Evolutionary conservation across 2,888 invertebrate genomes (phyloP).

Genomic region (Dasysyrphus albostriatus): DNA sequence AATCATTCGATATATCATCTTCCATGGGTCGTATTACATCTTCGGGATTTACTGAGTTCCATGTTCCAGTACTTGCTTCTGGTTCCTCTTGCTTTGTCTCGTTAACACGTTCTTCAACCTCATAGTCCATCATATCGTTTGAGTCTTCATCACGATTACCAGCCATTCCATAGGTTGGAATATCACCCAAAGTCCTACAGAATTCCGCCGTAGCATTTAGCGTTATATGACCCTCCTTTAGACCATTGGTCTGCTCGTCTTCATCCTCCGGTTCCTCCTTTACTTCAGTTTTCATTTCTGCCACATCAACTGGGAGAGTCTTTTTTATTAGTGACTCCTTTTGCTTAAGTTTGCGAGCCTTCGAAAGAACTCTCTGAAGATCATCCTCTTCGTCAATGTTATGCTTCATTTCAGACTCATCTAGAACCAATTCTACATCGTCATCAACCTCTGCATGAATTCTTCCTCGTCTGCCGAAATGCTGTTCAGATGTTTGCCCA

Average conservation of each 20-base stretch:
- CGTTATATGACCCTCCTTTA: conserved; percentile 87
- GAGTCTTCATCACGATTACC: conserved; percentile 94
- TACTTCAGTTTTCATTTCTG: conserved; percentile 85
- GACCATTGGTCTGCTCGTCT: conserved; percentile 77
- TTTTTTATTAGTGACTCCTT: conserved; percentile 83
- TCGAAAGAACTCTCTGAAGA: conserved; percentile 89
- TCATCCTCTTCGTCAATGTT: conserved; percentile 88
- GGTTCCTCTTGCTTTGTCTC: conserved; percentile 83
- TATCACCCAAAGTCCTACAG: conserved; percentile 97
- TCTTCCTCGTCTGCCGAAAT: conserved; percentile 81
- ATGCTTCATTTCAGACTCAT: conserved; percentile 82
- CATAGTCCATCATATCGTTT: conserved; percentile 85
- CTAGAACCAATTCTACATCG: conserved; percentile 84
- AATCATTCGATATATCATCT: conserved; percentile 84
- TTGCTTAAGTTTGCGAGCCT: conserved; percentile 89
- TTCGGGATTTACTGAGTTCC: conserved; percentile 92
- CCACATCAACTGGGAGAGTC: conserved; percentile 77
- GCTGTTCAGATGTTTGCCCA: conserved; percentile 78
- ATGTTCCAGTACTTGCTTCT: conserved; percentile 88
- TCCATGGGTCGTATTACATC: conserved; percentile 83
- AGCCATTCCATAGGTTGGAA: conserved; percentile 96
- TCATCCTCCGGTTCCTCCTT: conserved; percentile 83
- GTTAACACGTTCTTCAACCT: conserved; percentile 82
- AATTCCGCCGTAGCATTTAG: conserved; percentile 98
- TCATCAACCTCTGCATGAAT: conserved; percentile 80